phyloP scores from a whole-genome alignment of 2,113 vertebrate species.

The Hyaena hyaena region DNA sequence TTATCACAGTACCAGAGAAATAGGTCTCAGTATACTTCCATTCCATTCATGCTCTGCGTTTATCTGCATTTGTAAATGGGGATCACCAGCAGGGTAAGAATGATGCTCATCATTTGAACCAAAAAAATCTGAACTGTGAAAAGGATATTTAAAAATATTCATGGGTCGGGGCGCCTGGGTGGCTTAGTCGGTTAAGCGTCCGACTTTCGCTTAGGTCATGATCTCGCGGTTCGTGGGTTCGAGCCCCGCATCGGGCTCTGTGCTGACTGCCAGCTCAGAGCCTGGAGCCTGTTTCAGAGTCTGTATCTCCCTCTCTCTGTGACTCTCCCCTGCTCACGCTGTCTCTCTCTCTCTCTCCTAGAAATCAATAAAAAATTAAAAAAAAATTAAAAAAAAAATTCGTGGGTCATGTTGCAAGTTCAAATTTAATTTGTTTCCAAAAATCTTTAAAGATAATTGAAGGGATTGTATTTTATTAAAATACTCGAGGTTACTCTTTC shows the following conservation, averaged over 20 bases:
- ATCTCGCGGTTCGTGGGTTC: no score
- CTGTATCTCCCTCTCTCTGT: no score
- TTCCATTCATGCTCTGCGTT: neutral
- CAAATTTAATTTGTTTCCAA: constrained; percentile 39
- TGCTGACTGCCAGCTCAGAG: no score
- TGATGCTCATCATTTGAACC: constrained; percentile 16
- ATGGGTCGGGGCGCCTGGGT: neutral
- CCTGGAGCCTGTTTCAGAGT: no score
- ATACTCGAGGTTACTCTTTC: neutral
- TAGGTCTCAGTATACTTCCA: neutral
- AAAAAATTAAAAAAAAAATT: neutral
- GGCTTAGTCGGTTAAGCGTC: no score
- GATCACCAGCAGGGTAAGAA: constrained; percentile 7
- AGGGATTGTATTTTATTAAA: constrained; percentile 3
- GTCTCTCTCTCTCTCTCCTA: no score
- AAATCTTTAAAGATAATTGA: constrained; percentile 9
- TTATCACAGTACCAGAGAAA: constrained; percentile 21
- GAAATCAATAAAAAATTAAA: no score
- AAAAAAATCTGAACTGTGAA: constrained; percentile 13
- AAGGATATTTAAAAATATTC: constrained; percentile 29
- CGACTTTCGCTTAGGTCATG: no score
- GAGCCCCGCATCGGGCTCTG: no score
- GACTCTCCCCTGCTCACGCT: no score
- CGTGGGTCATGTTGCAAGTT: neutral
- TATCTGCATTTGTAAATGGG: constrained; percentile 18